Evolutionary conservation across 37 sponge, comb jelly and placozoan species (phyloP), one percentile per base, ranked within the genome.

Genomic region (Corticium candelabrum): DNA sequence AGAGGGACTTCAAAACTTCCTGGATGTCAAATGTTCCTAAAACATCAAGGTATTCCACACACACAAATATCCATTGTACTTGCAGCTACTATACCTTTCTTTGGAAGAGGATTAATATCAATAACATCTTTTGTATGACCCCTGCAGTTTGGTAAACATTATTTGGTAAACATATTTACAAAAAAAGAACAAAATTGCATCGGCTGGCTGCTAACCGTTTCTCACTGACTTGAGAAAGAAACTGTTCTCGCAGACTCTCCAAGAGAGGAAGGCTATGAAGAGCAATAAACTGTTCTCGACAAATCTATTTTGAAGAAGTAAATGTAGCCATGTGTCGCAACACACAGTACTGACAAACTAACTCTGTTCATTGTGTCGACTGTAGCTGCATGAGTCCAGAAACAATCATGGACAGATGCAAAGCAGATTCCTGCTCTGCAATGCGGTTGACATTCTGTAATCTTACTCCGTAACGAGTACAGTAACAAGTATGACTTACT

Each of bases 401-500:
- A 98, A 69, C 99, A 86, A 76, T 98, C 99, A 69, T 98, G 99
- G 34, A 98, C 93, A 41, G 99, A 85, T 5, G 84, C 96, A 83
- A 94, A 98, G 29, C 93, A 75, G 34, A 94, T 74, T 11, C 93
- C 95, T 69, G 68, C 87, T 39, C 94, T 93, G 69, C 11, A 30
- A 30, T 7, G 40, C n/a, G 72, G 0, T 2, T 35, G 3, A 41
- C n/a, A n/a, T 29, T 40, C 30, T 38, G 30, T n/a, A 69, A 4
- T 68, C 3, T 56, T n/a, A n/a, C n/a, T 50, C 62, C 62, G 21
- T 50, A 27, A 50, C 21, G 11, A 21, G 21, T 50, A 27, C 62
- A 50, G 11, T 27, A 27, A 21, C 11, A 50, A 11, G 21, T 11
- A 7, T 70, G 1, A 1, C 56, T 33, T 81, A 93, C 94, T 81